Percentiles rank a stretch among this genome's conserved stretches.
Evolutionary conservation across 1,140 invertebrate genomes (phyloP).

Genomic region (Dermatophagoides farinae): DNA sequence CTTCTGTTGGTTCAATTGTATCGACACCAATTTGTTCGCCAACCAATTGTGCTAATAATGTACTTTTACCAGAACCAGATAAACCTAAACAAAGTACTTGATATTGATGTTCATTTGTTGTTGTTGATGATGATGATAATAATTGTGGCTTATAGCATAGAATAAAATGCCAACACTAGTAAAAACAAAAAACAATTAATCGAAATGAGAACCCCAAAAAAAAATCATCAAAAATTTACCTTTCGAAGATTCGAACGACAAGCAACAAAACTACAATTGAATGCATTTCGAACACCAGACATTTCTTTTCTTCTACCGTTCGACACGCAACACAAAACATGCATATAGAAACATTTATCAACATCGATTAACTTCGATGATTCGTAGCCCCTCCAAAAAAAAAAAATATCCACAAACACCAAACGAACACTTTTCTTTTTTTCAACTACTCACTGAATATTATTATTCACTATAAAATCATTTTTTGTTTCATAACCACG

Average conservation of each 20-base stretch:
- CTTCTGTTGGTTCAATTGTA: conserved; percentile 26
- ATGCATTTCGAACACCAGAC: conserved; percentile 14
- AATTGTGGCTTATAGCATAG: conserved; percentile 18
- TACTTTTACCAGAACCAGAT: conserved; percentile 25
- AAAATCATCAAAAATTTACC: background rate
- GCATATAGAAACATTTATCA: too few relatives aligned
- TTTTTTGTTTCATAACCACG: too few relatives aligned
- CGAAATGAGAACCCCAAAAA: background rate
- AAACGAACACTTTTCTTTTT: too few relatives aligned
- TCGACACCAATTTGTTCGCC: conserved; percentile 24
- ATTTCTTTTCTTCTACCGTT: background rate
- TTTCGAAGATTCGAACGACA: conserved; percentile 13
- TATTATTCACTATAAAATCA: too few relatives aligned
- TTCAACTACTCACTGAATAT: too few relatives aligned
- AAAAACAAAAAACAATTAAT: background rate
- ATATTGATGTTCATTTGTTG: conserved; percentile 16
- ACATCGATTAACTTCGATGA: too few relatives aligned
- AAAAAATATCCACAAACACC: too few relatives aligned
- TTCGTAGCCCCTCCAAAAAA: too few relatives aligned
- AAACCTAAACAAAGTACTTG: conserved; percentile 26
- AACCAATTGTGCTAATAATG: conserved; percentile 25
- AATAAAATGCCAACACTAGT: conserved; percentile 21
- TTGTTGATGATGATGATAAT: conserved; percentile 11
- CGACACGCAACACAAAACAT: too few relatives aligned
- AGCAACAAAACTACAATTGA: conserved; percentile 13